Percentiles rank a stretch among this genome's conserved stretches.
phyloP scores from a whole-genome alignment of 2,113 vertebrate species.

The Colinus virginianus region DNA sequence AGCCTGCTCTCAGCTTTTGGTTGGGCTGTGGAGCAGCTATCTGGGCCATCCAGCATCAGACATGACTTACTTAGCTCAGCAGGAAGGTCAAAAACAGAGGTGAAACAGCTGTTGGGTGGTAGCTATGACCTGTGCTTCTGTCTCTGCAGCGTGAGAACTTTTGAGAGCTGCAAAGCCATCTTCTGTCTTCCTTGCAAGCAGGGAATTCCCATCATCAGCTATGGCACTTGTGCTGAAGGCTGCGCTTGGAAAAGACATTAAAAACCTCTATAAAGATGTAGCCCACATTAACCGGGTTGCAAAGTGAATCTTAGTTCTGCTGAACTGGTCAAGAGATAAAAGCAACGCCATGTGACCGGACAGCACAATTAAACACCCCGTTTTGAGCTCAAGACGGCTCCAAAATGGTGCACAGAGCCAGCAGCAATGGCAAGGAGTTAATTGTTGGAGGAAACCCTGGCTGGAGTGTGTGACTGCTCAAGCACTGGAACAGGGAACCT shows the following conservation, averaged over 20 bases:
- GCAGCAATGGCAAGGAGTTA: neutral
- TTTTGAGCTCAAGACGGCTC: neutral
- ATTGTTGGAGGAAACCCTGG: too few species aligned
- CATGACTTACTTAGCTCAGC: rapidly evolving
- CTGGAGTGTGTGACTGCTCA: rapidly evolving
- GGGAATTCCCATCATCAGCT: neutral
- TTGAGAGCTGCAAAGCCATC: neutral
- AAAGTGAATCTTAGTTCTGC: neutral
- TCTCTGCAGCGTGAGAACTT: neutral
- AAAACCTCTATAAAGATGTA: rapidly evolving
- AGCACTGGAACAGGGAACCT: rapidly evolving
- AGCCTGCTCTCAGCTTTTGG: neutral
- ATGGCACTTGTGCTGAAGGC: neutral
- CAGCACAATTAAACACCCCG: rapidly evolving
- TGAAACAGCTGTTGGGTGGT: rapidly evolving
- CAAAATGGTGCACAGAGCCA: neutral
- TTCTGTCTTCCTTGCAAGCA: neutral
- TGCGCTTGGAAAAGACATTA: neutral
- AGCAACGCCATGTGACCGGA: rapidly evolving
- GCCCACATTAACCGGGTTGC: neutral
- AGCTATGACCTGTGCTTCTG: neutral
- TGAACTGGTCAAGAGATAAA: neutral
- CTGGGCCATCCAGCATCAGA: neutral
- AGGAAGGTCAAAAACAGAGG: neutral
- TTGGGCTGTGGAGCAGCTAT: neutral